phyloP scores from a whole-genome alignment of 1,140 invertebrate genomes.

The Eubasilissa regina region DNA sequence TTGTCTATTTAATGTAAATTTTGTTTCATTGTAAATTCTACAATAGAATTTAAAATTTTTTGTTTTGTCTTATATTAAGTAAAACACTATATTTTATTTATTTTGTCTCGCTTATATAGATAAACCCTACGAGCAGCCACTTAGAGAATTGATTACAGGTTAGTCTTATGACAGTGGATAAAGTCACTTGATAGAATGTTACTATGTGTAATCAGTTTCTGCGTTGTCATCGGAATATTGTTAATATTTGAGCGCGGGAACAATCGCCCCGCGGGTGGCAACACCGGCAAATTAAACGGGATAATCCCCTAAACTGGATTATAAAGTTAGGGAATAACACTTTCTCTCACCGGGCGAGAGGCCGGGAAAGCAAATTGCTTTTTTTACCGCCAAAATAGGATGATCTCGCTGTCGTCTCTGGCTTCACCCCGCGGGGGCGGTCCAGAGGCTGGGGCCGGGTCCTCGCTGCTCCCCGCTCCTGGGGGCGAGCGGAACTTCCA shows the following conservation, averaged over 20 bases:
- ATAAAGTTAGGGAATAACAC: conserved; percentile 58
- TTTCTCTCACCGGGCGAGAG: conserved; percentile 37
- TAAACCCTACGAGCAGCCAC: no score
- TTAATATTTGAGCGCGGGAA: conserved; percentile 35
- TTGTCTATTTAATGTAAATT: no score
- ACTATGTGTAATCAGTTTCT: conserved; percentile 11
- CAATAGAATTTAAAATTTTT: no score
- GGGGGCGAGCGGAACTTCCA: not conserved
- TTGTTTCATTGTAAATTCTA: no score
- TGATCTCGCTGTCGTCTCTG: conserved; percentile 27
- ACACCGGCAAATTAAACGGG: conserved; percentile 57
- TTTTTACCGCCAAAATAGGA: conserved; percentile 50
- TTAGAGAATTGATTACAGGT: no score
- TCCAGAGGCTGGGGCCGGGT: no score
- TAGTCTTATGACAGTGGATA: no score
- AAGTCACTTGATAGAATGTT: not conserved
- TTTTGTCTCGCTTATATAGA: no score
- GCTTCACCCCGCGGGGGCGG: not conserved
- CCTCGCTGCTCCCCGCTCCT: not conserved
- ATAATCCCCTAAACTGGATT: conserved; percentile 59
- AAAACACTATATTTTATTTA: no score
- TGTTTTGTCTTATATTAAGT: no score
- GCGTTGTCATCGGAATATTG: conserved; percentile 46
- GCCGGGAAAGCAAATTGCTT: conserved; percentile 57
- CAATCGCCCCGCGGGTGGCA: conserved; percentile 20